Evolutionary conservation across 2,113 vertebrate species (phyloP), one percentile per base, ranked within the genome.

Genomic region (Dicentrarchus labrax): DNA sequence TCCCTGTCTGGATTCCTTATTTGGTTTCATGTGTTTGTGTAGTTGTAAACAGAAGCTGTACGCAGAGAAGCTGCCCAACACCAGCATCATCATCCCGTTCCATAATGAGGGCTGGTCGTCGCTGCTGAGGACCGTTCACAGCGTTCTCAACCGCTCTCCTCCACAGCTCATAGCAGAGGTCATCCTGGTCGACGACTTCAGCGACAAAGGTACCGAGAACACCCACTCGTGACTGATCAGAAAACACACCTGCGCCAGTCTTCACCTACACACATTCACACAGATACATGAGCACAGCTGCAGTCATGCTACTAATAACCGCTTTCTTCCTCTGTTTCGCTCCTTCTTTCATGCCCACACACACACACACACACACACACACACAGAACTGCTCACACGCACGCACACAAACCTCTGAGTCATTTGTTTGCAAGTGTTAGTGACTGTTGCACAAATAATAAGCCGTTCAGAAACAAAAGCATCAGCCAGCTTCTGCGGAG

Each of bases 31-130:
- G 50, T 71, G 30, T 59, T 21, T 56, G 45, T 60, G 54, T 1
- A 90, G 88, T 66, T 90, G 88, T 15, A 98, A 97, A 92, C 95
- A 96, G 94, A 99, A 97, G 91, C 94, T 97, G 83, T 98, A 98
- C 79, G 90, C 97, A 87, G 97, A 98, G 91, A 96, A 94, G 8
- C 95, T 99, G 21, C 97, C 97, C 38, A 98, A 98, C 90, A 98
- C 97, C 5, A 95, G 94, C 62, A 77, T 95, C 77, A 93, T 95
- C 82, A 94, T 95, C 86, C 94, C 94, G 4, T 94, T 99, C 78
- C 97, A 98, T 73, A 99, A 99, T 0, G 97, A 99, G 86, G 97
- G 97, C 56, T 99, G 97, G 97, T 97, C 97, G 2, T 98, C 97
- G 1, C 96, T 99, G 38, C 71, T 99, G 76, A 87, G 97, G 75